Base-by-base conservation (phyloP, 2,113 vertebrate genomes). In the Brachypodius melanocephalos region DNA sequence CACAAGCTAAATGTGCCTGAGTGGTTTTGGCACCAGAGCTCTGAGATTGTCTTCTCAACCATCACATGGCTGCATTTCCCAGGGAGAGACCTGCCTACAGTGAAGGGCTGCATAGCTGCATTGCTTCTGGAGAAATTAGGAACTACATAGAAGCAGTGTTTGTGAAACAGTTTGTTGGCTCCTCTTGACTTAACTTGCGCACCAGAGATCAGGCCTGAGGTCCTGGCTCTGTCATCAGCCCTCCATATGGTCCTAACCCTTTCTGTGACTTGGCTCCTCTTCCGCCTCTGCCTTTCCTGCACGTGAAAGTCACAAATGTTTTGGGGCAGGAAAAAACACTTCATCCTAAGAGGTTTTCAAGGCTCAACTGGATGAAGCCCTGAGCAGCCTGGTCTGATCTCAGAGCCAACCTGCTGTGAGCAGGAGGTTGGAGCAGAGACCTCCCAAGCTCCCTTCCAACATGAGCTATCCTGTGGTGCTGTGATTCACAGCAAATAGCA, bases 191-290 rank as follows among this genome's bases (percentile, higher is more conserved):
- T 88, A 34, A 49, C 9, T 8, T 67, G 22, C 58, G 46, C 17
- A 46, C 4, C 42, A 86, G 32, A 91, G 14, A 71, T 42, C 63
- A 74, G 40, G 24, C 29, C 6, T 86, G 84, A 80, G 20, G 9
- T 92, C 24, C 34, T 71, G 68, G 16, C 32, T 80, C 32, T 81
- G 26, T 15, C 38, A 57, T 18, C 52, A 87, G 48, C 32, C 28
- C 28, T 83, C 31, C 0, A 0, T 24, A 59, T 2, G 18, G 12
- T 26, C 12, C 42, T 31, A 83, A 32, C 5, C 7, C 22, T 6
- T 38, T 7, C 34, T 46, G 43, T 58, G 43, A 46, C 51, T 43
- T 91, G 29, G 25, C 26, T 63, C 8, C 25, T 59, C 43, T 71
- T 85, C 61, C 36, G 32, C 34, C 26, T 63, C 87, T 68, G 9